phyloP scores from a whole-genome alignment of 2,888 invertebrate species.

The Pollenia griseotomentosa region DNA sequence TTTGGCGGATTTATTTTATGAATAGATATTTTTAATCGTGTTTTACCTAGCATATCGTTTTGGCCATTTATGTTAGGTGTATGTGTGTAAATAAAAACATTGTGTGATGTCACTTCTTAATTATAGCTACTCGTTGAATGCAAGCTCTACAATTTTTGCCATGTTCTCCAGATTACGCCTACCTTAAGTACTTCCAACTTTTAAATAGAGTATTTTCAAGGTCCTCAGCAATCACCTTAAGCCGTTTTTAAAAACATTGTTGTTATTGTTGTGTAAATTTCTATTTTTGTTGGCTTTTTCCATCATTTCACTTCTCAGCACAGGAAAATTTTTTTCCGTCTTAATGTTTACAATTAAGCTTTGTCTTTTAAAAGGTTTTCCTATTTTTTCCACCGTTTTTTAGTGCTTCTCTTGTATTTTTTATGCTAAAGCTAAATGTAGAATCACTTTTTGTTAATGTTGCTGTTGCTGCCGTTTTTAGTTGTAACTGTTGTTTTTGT shows the following conservation, averaged over 20 bases:
- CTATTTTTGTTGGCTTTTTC: not conserved
- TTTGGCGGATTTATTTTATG: too few relatives aligned
- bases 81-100: too few relatives aligned
- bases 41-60: too few relatives aligned
- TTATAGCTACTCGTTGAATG: too few relatives aligned
- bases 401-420: constrained; percentile 43
- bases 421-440: constrained; percentile 31
- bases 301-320: constrained; percentile 10
- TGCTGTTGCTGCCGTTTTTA: constrained; percentile 13
- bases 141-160: too few relatives aligned
- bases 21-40: too few relatives aligned
- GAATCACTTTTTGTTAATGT: constrained; percentile 13
- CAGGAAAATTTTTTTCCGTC: constrained; percentile 34
- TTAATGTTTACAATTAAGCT: constrained; percentile 65
- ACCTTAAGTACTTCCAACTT: not conserved
- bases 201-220: not conserved
- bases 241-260: not conserved
- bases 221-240: not conserved
- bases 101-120: too few relatives aligned
- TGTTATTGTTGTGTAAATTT: constrained; percentile 12
- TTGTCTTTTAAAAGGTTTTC: constrained; percentile 63
- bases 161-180: not conserved
- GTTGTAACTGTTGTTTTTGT: constrained; percentile 30
- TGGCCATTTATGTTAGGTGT: too few relatives aligned
- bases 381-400: constrained; percentile 42